phyloP scores from a whole-genome alignment of 2,797 vertebrate species.

The Luscinia luscinia region DNA sequence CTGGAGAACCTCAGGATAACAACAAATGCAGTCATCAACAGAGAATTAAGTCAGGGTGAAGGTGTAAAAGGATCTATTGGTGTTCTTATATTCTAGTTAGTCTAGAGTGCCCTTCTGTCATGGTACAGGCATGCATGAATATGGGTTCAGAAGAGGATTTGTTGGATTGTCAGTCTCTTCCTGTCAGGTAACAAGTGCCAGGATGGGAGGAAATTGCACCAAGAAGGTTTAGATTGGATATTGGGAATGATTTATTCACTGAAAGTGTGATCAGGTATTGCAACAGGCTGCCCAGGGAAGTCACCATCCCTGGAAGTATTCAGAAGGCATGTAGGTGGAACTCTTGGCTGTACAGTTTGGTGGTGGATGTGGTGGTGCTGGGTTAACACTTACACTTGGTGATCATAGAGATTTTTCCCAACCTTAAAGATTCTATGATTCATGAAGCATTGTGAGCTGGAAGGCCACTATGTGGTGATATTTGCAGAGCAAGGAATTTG shows the following conservation, averaged over 20 bases:
- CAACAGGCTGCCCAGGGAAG: neutral
- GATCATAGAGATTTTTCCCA: neutral
- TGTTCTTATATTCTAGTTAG: neutral
- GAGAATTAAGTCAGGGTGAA: neutral
- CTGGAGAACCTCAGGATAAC: neutral
- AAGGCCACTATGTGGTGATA: neutral
- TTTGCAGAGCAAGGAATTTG: neutral
- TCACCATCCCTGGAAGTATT: neutral
- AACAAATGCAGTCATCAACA: neutral
- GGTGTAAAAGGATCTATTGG: neutral
- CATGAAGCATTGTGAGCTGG: neutral
- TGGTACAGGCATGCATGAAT: neutral
- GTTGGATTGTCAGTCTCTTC: neutral
- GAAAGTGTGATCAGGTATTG: neutral
- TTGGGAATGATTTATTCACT: neutral
- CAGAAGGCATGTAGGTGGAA: neutral
- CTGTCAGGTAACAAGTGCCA: neutral
- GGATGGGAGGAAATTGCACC: neutral
- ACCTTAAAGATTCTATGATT: neutral
- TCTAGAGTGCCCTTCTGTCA: neutral
- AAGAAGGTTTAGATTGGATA: neutral
- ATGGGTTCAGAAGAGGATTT: neutral
- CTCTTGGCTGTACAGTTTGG: neutral
- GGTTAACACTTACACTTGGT: neutral
- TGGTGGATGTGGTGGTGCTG: neutral